Percentiles rank a stretch among this genome's conserved stretches.
phyloP scores from a whole-genome alignment of 2,797 vertebrate species.

The Halcyon smyrnensis region DNA sequence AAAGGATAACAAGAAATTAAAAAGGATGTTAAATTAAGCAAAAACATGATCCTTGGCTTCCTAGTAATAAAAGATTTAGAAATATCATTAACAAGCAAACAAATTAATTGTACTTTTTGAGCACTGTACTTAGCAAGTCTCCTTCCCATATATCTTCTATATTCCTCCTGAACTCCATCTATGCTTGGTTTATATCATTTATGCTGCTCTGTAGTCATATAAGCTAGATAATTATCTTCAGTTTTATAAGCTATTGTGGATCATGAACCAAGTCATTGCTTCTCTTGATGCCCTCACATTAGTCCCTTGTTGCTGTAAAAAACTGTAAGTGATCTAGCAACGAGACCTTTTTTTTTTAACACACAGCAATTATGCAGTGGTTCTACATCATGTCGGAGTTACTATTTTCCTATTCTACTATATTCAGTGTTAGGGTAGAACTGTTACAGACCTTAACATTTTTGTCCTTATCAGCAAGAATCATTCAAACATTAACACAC shows the following conservation, averaged over 20 bases:
- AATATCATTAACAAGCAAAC: not conserved
- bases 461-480: not conserved
- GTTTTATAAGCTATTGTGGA: not conserved
- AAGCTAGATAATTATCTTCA: conserved; percentile 3
- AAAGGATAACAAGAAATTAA: not conserved
- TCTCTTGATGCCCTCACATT: not conserved
- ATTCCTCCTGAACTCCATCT: not conserved
- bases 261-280: conserved; percentile 2
- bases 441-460: not conserved
- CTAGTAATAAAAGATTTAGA: not conserved
- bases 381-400: not conserved
- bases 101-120: not conserved
- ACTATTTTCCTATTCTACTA: not conserved
- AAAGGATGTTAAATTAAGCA: not conserved
- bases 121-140: not conserved
- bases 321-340: not conserved
- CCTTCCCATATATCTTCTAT: not conserved
- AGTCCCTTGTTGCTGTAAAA: not conserved
- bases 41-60: not conserved
- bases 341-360: not conserved
- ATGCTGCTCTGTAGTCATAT: not conserved
- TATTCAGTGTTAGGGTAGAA: not conserved
- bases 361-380: not conserved
- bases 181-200: not conserved
- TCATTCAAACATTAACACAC: not conserved